Evolutionary conservation across 37 sponge, comb jelly and placozoan genomes (phyloP), one percentile per base, ranked within the genome.

Genomic region (Hexactinellida sp.): DNA sequence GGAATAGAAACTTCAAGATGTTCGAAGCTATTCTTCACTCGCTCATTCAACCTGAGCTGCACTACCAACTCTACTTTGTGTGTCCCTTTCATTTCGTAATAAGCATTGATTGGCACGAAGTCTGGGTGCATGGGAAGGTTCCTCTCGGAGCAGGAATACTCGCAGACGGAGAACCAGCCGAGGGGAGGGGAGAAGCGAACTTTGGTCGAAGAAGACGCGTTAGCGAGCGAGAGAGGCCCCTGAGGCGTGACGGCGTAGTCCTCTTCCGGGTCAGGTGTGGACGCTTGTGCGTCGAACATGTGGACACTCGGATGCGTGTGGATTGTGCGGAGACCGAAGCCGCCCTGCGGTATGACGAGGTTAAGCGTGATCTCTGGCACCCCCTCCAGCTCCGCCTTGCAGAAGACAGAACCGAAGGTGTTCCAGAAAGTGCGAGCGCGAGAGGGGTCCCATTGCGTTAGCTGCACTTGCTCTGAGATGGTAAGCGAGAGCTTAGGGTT

Each of bases 21-120:
- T 36, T 96, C 97, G 94, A 96, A 96, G 37, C 55, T 83, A 87
- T 96, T 96, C 76, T 87, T 90, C 19, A 94, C 90, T 25, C 36
- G 30, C 9, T 91, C 89, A 37, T 84, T 76, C 55, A 96, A 90
- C 38, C 94, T 93, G 28, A 96, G 87, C 52, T 96, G 94, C 1
- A 96, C 83, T 25, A 92, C 83, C 16, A 96, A 37, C 82, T 88
- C 86, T 5, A 96, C 90, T 19, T 39, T 54, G 0, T 24, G 38
- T 1, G 36, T 54, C 41, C 92, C 97, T 93, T 94, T 91, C 97
- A 96, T 96, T 38, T 96, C 93, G 82, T 96, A 96, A 41, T 87
- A 92, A 1, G 95, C 94, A 52, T 92, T 84, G 32, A 96, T 91
- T 0, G 97, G 97, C 0, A 92, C 54, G 28, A 38, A 63, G 9